Conservation (phyloP, 2,113 vertebrate genomes). For the Nematolebias whitei region DNA sequence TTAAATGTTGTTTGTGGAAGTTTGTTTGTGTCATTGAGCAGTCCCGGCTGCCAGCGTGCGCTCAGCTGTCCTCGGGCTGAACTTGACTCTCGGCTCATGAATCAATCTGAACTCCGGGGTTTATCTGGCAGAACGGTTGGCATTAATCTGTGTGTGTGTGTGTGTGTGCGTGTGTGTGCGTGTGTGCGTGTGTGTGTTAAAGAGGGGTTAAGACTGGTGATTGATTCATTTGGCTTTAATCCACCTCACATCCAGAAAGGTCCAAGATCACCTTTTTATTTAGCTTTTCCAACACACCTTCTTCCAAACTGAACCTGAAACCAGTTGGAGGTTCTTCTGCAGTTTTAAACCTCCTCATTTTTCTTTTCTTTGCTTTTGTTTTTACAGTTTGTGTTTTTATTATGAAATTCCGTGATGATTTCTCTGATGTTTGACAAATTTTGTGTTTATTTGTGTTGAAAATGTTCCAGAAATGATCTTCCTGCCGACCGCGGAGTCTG, state of each 20-base stretch:
- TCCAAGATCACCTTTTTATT: conserved; percentile 21
- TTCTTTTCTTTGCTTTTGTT: not conserved
- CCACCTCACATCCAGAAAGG: conserved; percentile 58
- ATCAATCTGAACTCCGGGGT: conserved; percentile 69
- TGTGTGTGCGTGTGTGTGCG: conserved; percentile 18
- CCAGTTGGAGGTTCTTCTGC: not conserved
- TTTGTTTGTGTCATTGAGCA: conserved; percentile 12
- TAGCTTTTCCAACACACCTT: conserved; percentile 16
- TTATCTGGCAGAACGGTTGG: conserved; percentile 50
- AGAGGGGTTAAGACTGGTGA: conserved; percentile 56
- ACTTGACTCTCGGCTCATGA: conserved; percentile 65
- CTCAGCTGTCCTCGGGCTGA: conserved; percentile 64
- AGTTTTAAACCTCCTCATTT: not conserved
- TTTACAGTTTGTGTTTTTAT: not conserved
- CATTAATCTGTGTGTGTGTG: conserved; percentile 19
- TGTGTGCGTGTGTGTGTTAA: conserved; percentile 29
- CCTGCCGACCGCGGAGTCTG: not conserved
- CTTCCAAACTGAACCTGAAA: not conserved
- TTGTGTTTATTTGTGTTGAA: not conserved
- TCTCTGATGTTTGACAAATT: not conserved
- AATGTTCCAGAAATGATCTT: not conserved
- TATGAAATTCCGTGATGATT: not conserved
- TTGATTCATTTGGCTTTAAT: conserved; percentile 73
- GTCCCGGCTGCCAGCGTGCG: conserved; percentile 27
- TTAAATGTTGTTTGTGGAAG: not conserved